Evolutionary conservation across 2,113 vertebrate species (phyloP).

Genomic region (Cnemophilus loriae): DNA sequence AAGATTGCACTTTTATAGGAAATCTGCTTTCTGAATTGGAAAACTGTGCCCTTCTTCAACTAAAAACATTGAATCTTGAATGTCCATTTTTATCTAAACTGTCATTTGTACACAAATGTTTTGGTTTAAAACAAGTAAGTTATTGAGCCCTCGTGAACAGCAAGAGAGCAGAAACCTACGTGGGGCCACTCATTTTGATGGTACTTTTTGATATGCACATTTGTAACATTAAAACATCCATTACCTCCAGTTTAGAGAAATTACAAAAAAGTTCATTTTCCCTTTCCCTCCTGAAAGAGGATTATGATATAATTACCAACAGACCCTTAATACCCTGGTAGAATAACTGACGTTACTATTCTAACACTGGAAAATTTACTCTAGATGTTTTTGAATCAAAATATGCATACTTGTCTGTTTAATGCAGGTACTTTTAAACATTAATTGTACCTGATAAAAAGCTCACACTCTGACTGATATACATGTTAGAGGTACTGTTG

Average conservation of each 20-base stretch:
- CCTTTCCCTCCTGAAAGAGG: not conserved
- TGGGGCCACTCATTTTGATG: not conserved
- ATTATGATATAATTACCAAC: not conserved
- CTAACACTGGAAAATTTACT: not conserved
- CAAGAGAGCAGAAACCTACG: not conserved
- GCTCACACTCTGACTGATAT: slow-evolving; percentile 2
- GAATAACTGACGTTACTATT: not conserved
- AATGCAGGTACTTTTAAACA: not conserved
- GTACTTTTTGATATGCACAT: not conserved
- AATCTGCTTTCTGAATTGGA: not conserved
- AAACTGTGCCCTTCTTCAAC: not conserved
- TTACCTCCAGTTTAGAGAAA: not conserved
- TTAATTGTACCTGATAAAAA: not conserved
- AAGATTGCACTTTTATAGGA: not conserved
- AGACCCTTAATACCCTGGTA: not conserved
- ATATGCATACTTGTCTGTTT: not conserved
- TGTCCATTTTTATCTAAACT: not conserved
- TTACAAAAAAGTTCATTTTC: not conserved
- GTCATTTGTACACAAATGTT: not conserved
- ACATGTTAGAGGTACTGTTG: slow-evolving; percentile 13
- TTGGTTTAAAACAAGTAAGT: not conserved
- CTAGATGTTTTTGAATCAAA: not conserved
- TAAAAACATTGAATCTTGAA: not conserved
- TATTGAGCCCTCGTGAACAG: not conserved
- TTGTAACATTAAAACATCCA: not conserved